These are phyloP conservation scores for Tragelaphus imberbis DNA, from an alignment of 2,113 vertebrate species.

Conservation along the genomic window DNA sequence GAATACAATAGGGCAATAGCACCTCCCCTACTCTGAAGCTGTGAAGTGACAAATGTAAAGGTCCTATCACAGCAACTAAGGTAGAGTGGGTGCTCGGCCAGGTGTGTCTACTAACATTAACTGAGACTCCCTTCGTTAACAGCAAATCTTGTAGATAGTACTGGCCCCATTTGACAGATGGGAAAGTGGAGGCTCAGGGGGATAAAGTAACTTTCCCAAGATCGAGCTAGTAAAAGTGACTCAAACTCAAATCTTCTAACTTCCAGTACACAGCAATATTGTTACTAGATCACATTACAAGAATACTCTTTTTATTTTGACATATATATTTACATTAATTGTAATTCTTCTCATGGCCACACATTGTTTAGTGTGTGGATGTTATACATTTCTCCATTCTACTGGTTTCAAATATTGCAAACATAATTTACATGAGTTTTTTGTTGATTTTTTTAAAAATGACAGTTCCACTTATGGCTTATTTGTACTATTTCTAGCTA, in stretches of 20 bases:
- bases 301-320: not conserved
- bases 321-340: not conserved
- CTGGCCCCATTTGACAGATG: not conserved
- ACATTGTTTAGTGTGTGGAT: not conserved
- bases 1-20: no score
- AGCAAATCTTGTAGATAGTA: not conserved
- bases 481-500: not conserved
- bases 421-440: not conserved
- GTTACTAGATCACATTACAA: not conserved
- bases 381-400: not conserved
- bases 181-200: not conserved
- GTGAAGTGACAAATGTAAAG: not conserved
- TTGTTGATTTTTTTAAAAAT: not conserved
- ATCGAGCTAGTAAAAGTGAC: not conserved
- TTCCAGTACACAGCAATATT: not conserved
- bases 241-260: not conserved
- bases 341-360: not conserved
- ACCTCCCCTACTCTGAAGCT: not conserved
- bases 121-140: not conserved
- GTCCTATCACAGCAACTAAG: not conserved
- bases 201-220: not conserved
- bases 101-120: not conserved
- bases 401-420: not conserved
- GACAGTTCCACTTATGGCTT: not conserved
- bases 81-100: not conserved